A percentile compares a stretch with the other conserved stretches of the same genome.
phyloP scores from a whole-genome alignment of 2,888 invertebrate species.

The Rotaria sp. region DNA sequence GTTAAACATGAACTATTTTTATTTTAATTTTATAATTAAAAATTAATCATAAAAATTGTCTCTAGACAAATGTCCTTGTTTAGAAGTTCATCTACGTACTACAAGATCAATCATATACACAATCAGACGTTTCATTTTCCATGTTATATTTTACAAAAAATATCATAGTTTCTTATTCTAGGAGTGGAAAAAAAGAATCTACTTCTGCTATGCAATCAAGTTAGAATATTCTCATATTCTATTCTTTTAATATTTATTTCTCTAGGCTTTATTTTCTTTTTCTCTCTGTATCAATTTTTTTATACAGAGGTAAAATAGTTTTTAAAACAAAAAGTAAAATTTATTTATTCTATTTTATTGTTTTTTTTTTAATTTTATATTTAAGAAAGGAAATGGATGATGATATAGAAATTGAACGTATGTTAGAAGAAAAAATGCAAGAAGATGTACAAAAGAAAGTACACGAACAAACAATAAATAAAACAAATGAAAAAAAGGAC shows the following conservation, averaged over 20 bases:
- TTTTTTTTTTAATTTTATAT: background rate
- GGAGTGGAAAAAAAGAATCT: background rate
- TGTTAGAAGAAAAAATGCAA: background rate
- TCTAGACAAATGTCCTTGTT: background rate
- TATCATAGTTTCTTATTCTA: constrained; percentile 4
- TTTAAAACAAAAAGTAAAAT: background rate
- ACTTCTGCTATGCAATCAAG: background rate
- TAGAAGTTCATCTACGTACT: background rate
- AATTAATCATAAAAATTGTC: background rate
- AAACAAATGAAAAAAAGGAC: constrained; percentile 7
- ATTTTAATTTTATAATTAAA: background rate
- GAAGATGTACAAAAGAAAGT: constrained; percentile 6
- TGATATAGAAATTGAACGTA: background rate
- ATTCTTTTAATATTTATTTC: background rate
- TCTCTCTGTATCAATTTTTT: constrained; percentile 1
- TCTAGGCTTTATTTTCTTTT: background rate
- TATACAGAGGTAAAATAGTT: background rate
- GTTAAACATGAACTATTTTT: background rate
- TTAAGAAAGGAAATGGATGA: background rate
- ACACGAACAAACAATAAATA: constrained; percentile 15
- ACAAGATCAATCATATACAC: background rate
- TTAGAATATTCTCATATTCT: background rate
- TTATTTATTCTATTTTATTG: background rate
- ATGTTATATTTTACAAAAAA: background rate
- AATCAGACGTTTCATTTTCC: background rate